Base-by-base conservation (phyloP, 2,113 vertebrate genomes). In the Chloroceryle aenea region DNA sequence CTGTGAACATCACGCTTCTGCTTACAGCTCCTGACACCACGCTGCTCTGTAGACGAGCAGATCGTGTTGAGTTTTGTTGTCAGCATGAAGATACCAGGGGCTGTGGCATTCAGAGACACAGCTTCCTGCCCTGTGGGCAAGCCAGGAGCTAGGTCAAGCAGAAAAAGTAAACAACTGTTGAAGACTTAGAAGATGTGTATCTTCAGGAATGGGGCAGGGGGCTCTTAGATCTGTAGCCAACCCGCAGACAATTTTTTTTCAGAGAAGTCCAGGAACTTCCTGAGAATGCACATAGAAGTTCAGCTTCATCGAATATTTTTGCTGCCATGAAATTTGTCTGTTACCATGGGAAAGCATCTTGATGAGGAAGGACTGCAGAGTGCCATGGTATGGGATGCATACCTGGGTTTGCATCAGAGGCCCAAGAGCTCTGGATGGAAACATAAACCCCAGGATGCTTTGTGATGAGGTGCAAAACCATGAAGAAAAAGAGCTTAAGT, bases 1-100 rank as follows among this genome's bases (percentile, higher is more conserved):
- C 66, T 53, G 63, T 62, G 76, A 95, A 90, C 69, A 89, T 95
- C 76, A 78, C 36, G 2, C 78, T 95, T 94, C 95, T 96, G 94
- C 93, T 95, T 93, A 29, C 38, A 76, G 72, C 78, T 77, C 53
- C 85, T 88, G 58, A 53, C 53, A 66, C 2, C 14, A 59, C 45
- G 4, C 38, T 45, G 36, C 52, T 21, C 64, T 30, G 40, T 9
- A 76, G 56, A 36, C 50, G 29, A 53, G 58, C 69, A 74, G 73
- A 29, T 40, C 0, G 1, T 19, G 56, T 40, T 68, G 38, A 52
- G 20, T 73, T 55, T 59, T 15, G 0, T 12, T 72, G 58, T 23
- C 66, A 45, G 5, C 5, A 34, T 68, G 76, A 52, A 8, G 36
- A 40, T 27, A 34, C 53, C 69, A 68, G 34, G 32, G 32, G 34